These are phyloP conservation scores for Cepphus grylle DNA, from an alignment of 2,113 vertebrate genomes.

Conservation along the genomic window DNA sequence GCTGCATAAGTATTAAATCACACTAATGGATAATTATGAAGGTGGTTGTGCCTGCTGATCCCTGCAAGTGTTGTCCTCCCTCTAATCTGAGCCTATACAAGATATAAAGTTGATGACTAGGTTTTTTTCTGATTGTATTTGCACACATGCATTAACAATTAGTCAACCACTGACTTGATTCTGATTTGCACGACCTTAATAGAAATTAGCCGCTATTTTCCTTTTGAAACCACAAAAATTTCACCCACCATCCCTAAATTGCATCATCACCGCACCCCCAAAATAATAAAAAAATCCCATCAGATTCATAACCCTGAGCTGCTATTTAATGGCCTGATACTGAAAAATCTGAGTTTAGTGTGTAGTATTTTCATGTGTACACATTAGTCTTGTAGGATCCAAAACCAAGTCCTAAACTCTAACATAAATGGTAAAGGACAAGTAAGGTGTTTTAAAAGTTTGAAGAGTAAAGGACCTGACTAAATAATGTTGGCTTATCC, in stretches of 20 bases:
- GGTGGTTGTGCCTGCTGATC: neutral
- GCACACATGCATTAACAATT: neutral
- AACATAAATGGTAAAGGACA: neutral
- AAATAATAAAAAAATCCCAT: neutral
- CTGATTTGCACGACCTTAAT: neutral
- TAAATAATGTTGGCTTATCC: rapidly evolving
- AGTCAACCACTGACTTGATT: neutral
- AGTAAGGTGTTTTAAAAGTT: neutral
- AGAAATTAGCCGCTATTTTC: neutral
- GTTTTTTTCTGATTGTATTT: neutral
- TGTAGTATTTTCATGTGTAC: neutral
- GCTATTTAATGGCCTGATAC: rapidly evolving
- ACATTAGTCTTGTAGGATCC: neutral
- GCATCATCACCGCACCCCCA: rapidly evolving
- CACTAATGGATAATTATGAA: neutral
- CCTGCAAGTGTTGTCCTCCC: neutral
- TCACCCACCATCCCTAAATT: neutral
- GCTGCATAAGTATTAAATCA: neutral
- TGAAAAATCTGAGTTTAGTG: neutral
- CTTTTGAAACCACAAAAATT: neutral
- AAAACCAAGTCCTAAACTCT: neutral
- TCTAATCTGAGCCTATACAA: neutral
- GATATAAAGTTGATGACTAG: neutral
- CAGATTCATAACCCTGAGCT: neutral
- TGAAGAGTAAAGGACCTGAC: neutral